Conservation (phyloP, 2,888 invertebrate genomes). For the Dorcus parallelipipedus region DNA sequence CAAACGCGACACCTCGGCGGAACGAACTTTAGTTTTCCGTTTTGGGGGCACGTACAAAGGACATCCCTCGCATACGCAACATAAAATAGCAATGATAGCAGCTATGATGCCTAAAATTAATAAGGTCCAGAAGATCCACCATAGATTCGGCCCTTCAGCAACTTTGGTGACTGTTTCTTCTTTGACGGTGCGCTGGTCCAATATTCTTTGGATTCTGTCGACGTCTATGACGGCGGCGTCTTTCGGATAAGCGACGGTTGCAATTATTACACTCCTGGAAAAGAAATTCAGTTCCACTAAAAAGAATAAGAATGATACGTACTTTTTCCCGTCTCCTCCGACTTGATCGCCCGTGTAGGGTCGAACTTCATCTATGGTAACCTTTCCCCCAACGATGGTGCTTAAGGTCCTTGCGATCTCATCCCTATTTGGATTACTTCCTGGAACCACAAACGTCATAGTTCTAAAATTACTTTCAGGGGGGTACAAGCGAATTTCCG, state of each 20-base stretch:
- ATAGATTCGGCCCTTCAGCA: conserved; percentile 47
- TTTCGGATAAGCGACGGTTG: conserved; percentile 62
- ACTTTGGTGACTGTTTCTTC: conserved; percentile 20
- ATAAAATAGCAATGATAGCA: conserved; percentile 69
- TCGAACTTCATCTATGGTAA: conserved; percentile 70
- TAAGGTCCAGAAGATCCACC: conserved; percentile 75
- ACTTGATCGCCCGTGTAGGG: conserved; percentile 59
- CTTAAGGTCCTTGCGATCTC: conserved; percentile 73
- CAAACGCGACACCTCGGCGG: conserved; percentile 72
- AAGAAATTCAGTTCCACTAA: too few relatives aligned
- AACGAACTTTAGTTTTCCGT: conserved; percentile 69
- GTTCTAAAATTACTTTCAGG: conserved; percentile 72
- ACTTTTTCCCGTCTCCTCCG: conserved; percentile 28
- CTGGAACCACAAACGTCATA: conserved; percentile 77
- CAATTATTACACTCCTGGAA: conserved; percentile 68
- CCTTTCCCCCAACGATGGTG: conserved; percentile 75
- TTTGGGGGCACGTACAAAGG: conserved; percentile 75
- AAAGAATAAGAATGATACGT: neutral
- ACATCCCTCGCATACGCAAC: conserved; percentile 82
- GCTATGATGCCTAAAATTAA: conserved; percentile 71
- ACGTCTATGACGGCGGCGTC: conserved; percentile 68
- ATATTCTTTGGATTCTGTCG: conserved; percentile 65
- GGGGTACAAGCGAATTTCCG: conserved; percentile 73
- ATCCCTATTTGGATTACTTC: conserved; percentile 67
- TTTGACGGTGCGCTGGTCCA: conserved; percentile 33